Base-by-base conservation (phyloP, 1,140 invertebrate species). In the Penaeus japonicus region DNA sequence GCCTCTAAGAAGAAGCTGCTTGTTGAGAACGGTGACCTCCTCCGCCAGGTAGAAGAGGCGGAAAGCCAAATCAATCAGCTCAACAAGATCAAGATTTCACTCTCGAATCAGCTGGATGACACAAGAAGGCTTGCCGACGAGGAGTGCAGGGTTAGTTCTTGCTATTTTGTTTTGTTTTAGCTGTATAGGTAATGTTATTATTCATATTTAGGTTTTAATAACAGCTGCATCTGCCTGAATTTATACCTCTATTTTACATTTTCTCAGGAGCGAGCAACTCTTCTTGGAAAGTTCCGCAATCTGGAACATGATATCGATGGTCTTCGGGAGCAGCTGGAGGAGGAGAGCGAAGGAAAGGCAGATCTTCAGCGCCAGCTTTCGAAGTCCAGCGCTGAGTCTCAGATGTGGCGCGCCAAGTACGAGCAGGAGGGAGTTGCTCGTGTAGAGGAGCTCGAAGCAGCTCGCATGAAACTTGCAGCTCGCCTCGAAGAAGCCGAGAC, bases 321-420 rank as follows among this genome's bases (percentile, higher is more conserved):
- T 83, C 91, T 94, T 30, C 92, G 93, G n/a, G 94, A 94, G 84
- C 92, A 92, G 75, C 94, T 95, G 47, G 95, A 95, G 94, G 91
- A 93, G 93, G 90, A 91, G 80, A 89, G 92, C 92, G 91, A 92
- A 54, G 73, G 92, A 91, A 91, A 93, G 91, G 87, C 92, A 57
- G 95, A 95, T 85, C 90, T 95, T 10, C 94, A 94, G 90, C 92
- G 94, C 70, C 94, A 94, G 30, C 80, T 88, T 5, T 88, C 87
- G 12, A 88, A 84, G 59, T 47, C 87, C 39, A 88, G 83, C 27
- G 87, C 87, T 24, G 87, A 88, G 32, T 57, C 80, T 22, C 87
- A 88, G 20, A 88, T 88, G 87, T 88, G 87, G 87, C 80, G 87
- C 12, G 87, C 87, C 53, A 88, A 88, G 30, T 88, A 88, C 32